Evolutionary conservation across 1,140 invertebrate species (phyloP).

Genomic region (Gryllus bimaculatus): DNA sequence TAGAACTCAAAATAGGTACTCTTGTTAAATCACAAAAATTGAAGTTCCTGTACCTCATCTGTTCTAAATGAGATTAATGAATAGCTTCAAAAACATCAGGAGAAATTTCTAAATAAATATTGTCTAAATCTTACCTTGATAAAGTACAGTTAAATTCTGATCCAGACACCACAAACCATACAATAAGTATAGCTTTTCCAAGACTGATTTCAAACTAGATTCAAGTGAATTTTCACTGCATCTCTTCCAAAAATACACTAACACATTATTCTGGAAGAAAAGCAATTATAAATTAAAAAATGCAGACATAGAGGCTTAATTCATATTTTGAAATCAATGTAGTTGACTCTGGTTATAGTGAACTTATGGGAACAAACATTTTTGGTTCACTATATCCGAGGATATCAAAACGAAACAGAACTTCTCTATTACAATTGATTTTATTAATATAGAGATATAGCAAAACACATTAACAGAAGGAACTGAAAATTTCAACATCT

Average conservation of each 20-base stretch:
- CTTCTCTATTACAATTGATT: too few species aligned
- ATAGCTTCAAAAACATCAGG: not conserved
- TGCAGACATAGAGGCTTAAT: not conserved
- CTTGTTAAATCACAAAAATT: not conserved
- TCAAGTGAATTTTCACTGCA: conserved; percentile 31
- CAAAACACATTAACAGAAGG: too few species aligned
- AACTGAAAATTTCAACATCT: too few species aligned
- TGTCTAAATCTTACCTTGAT: conserved; percentile 30
- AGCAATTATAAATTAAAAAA: conserved; percentile 15
- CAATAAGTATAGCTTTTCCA: conserved; percentile 29
- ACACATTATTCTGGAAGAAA: conserved; percentile 47
- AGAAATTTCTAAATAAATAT: too few species aligned
- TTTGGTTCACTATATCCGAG: too few species aligned
- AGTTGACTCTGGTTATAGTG: too few species aligned
- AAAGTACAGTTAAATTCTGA: conserved; percentile 35
- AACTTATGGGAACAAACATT: too few species aligned
- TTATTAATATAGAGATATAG: too few species aligned
- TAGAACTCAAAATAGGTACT: not conserved
- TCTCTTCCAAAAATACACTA: conserved; percentile 47
- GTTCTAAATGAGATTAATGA: not conserved
- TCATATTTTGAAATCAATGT: too few species aligned
- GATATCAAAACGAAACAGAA: too few species aligned
- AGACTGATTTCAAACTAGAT: conserved; percentile 28
- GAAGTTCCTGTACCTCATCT: not conserved
- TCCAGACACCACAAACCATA: conserved; percentile 50